Evolutionary conservation across 1,140 invertebrate species (phyloP).

Genomic region (honey bee (Apis mellifera)): DNA sequence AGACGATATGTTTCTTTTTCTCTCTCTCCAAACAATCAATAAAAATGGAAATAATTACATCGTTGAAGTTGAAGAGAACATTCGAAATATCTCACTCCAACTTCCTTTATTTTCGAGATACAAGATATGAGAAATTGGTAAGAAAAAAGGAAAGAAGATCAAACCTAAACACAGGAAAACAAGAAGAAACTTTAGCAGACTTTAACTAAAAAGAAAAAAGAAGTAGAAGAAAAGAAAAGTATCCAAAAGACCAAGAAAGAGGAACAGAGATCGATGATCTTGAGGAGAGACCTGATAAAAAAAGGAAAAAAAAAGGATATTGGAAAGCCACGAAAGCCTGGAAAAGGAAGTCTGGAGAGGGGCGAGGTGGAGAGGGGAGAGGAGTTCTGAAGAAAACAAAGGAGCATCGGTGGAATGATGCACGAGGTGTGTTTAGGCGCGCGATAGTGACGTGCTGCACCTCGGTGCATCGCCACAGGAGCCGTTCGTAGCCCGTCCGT

Average conservation of each 20-base stretch:
- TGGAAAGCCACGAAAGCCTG: not conserved
- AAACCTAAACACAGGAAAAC: too few relatives aligned
- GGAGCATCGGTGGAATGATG: conserved; percentile 74
- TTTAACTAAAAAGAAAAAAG: too few relatives aligned
- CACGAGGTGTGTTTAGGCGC: conserved; percentile 81
- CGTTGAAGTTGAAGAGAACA: not conserved
- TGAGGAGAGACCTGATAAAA: not conserved
- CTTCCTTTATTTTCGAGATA: too few relatives aligned
- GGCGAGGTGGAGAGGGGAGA: not conserved
- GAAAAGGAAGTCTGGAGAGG: not conserved
- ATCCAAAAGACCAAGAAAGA: not conserved
- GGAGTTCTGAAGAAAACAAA: conserved; percentile 73
- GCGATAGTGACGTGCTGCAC: conserved; percentile 78
- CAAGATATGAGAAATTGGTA: too few relatives aligned
- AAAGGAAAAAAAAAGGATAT: not conserved
- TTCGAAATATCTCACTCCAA: not conserved
- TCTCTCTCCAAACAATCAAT: too few relatives aligned
- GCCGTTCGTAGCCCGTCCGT: conserved; percentile 67
- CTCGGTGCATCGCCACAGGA: conserved; percentile 77
- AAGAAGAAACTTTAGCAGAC: too few relatives aligned
- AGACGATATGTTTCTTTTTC: not conserved
- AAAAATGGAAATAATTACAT: too few relatives aligned
- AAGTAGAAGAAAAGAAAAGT: not conserved
- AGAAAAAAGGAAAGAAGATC: not conserved
- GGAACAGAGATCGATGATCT: too few relatives aligned